These are phyloP conservation scores for Platyrinchus mystaceus DNA, from an alignment of 2,797 vertebrate genomes.

Conservation along the genomic window DNA sequence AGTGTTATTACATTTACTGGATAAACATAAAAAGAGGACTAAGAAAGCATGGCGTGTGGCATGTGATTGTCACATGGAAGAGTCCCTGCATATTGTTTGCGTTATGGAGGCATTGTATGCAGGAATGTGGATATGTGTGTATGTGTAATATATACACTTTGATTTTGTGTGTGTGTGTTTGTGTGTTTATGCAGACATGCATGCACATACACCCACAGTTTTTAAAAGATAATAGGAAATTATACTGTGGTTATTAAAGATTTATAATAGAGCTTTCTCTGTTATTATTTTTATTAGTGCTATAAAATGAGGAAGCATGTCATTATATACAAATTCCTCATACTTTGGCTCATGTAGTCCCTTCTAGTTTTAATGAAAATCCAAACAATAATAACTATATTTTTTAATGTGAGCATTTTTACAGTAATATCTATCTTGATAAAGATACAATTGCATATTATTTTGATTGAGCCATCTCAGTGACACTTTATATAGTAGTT, in stretches of 20 bases:
- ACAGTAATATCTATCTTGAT: constrained; percentile 62
- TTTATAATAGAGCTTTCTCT: constrained; percentile 56
- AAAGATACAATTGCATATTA: constrained; percentile 53
- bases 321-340: constrained; percentile 13
- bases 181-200: constrained; percentile 30
- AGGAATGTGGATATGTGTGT: not conserved
- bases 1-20: constrained; percentile 40
- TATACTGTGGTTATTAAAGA: constrained; percentile 5
- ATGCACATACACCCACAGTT: constrained; percentile 14
- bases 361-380: constrained; percentile 50
- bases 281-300: constrained; percentile 61
- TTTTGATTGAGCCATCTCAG: constrained; percentile 59
- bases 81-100: constrained; percentile 49
- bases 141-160: not conserved
- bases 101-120: constrained; percentile 30
- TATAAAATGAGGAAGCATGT: constrained; percentile 55
- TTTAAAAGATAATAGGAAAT: constrained; percentile 16
- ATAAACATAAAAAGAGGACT: not conserved
- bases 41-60: constrained; percentile 30
- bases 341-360: constrained; percentile 30
- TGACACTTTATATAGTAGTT: constrained; percentile 50
- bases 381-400: constrained; percentile 49
- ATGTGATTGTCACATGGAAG: constrained; percentile 1
- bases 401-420: constrained; percentile 68
- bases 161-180: not conserved